Conservation (phyloP, 1,140 invertebrate species). For the Hirudo medicinalis region DNA sequence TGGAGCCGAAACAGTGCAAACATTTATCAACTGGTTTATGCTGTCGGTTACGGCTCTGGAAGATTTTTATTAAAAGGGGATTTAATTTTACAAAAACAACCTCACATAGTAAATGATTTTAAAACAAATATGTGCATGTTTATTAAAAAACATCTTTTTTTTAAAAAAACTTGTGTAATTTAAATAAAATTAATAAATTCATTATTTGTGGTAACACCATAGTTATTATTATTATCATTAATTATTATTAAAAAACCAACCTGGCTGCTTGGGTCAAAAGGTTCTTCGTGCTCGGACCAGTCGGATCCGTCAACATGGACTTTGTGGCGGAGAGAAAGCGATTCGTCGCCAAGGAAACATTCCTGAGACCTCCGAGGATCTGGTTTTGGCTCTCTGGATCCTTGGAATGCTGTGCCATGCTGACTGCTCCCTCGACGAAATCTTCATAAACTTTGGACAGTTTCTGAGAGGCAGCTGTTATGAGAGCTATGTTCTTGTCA, state of each 20-base stretch:
- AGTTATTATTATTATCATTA: neutral
- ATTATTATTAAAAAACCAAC: constrained; percentile 28
- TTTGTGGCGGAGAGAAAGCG: constrained; percentile 75
- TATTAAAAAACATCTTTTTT: too few relatives aligned
- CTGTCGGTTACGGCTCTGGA: constrained; percentile 62
- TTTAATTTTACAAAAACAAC: neutral
- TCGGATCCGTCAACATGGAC: constrained; percentile 71
- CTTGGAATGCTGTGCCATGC: constrained; percentile 18
- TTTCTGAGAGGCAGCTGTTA: neutral
- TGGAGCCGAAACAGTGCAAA: constrained; percentile 65
- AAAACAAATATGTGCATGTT: neutral
- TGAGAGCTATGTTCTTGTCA: constrained; percentile 8
- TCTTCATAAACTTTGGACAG: constrained; percentile 18
- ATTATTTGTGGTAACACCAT: neutral
- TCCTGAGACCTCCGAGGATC: constrained; percentile 7
- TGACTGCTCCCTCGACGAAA: constrained; percentile 20
- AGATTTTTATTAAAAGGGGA: neutral
- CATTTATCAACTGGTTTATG: constrained; percentile 74
- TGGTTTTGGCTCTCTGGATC: neutral
- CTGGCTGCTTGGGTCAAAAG: constrained; percentile 54
- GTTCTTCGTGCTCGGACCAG: constrained; percentile 13
- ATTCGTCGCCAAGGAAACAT: constrained; percentile 37
- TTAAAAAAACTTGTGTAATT: neutral
- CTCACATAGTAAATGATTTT: too few relatives aligned
- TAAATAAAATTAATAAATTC: neutral